Percentiles rank a stretch among this genome's conserved stretches.
These are phyloP conservation scores for Ranitomeya imitator DNA, from an alignment of 2,113 vertebrate species.

Conservation along the genomic window DNA sequence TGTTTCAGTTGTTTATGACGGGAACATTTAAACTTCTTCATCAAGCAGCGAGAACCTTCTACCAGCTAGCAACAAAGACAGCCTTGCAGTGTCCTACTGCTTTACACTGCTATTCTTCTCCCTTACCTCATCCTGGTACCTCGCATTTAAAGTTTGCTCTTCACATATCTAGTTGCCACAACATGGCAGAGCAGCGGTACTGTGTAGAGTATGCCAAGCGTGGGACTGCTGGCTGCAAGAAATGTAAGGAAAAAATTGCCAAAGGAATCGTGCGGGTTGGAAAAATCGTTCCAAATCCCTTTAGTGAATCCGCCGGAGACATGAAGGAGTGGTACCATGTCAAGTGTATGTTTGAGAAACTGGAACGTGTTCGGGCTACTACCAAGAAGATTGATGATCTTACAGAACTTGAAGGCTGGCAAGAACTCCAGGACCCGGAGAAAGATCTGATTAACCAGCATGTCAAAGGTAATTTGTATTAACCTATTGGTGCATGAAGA, in stretches of 20 bases:
- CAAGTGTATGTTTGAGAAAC: slow-evolving; percentile 96
- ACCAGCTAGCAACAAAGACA: not conserved
- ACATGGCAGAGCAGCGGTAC: slow-evolving; percentile 92
- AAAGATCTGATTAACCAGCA: slow-evolving; percentile 87
- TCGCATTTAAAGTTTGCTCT: not conserved
- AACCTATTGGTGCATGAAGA: not conserved
- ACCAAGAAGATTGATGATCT: slow-evolving; percentile 97
- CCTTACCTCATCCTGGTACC: not conserved
- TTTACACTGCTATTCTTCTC: not conserved
- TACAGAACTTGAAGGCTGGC: slow-evolving; percentile 95
- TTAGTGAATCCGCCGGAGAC: slow-evolving; percentile 92
- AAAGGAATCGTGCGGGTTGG: slow-evolving; percentile 92
- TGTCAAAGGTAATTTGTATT: slow-evolving; percentile 76
- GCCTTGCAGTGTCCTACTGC: not conserved
- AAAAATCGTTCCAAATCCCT: slow-evolving; percentile 95
- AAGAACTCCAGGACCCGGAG: slow-evolving; percentile 89
- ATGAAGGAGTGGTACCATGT: slow-evolving; percentile 99
- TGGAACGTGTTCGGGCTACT: slow-evolving; percentile 89
- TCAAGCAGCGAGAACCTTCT: slow-evolving; percentile 20
- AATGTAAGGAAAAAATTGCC: slow-evolving; percentile 95
- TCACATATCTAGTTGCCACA: slow-evolving; percentile 11
- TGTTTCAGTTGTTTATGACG: slow-evolving; percentile 26
- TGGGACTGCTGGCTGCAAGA: slow-evolving; percentile 93
- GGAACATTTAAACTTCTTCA: not conserved
- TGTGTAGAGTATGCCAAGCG: slow-evolving; percentile 96